Conservation (phyloP, 1,140 invertebrate species). For the Sipha flava region DNA sequence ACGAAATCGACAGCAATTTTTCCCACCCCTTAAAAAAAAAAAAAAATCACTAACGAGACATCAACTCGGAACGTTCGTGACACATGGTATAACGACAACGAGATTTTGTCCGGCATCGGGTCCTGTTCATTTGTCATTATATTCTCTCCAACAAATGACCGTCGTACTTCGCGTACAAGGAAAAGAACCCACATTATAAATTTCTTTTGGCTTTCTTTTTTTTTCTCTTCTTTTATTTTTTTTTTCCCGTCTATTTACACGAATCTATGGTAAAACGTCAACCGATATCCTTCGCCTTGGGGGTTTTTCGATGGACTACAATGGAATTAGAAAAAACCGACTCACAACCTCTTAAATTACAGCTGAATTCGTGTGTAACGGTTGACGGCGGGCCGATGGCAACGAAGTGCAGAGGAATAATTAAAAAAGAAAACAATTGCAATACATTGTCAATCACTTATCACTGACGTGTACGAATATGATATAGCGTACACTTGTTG, state of each 20-base stretch:
- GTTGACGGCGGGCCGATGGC: no score
- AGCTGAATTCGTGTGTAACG: no score
- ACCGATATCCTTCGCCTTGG: neutral
- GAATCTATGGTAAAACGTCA: neutral
- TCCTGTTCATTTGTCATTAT: slow-evolving; percentile 4
- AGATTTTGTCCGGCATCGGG: neutral
- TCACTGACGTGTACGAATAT: no score
- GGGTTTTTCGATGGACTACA: no score
- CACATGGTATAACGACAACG: neutral
- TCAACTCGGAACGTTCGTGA: neutral
- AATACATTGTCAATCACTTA: no score
- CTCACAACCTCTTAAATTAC: no score
- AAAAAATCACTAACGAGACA: neutral
- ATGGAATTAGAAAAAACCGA: no score
- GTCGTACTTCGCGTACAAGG: neutral
- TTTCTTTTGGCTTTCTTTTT: neutral
- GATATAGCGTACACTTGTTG: no score
- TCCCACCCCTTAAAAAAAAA: neutral
- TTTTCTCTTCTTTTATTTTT: no score
- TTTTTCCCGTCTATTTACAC: neutral
- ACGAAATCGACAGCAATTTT: neutral
- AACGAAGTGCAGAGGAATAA: no score
- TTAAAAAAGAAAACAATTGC: no score
- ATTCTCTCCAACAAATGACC: slow-evolving; percentile 1
- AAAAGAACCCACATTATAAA: neutral